Base-by-base conservation (phyloP, 2,888 invertebrate species). In the Idaea aversata region DNA sequence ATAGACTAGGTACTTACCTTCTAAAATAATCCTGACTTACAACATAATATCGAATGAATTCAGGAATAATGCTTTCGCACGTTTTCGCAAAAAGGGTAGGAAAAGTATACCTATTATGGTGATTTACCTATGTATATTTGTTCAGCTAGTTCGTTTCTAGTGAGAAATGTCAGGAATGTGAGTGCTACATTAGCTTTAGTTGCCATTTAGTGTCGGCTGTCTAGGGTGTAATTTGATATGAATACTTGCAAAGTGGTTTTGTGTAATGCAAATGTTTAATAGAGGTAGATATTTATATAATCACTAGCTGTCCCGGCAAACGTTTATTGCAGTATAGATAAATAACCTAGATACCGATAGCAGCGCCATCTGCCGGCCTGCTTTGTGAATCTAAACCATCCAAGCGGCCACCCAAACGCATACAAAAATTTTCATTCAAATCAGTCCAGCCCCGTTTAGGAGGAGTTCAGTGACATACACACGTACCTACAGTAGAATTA, bases 161-260 rank as follows among this genome's bases (percentile, higher is more conserved):
- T 15, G 25, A 63, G 57, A 75, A 73, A 13, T 47, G 10, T 13
- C 47, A 47, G 47, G 10, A 47, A 47, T 47, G 47, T 2, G 47
- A 47, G 47, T 7, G 47, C 47, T 47, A 47, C 47, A 47, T 47
- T 47, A 47, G 47, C 47, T 47, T 47, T 47, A 47, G 47, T 47
- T 47, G 47, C 47, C 47, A 47, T 47, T 47, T 47, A 47, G 47
- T 47, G 47, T 59, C 15, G 34, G 34, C 15, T 47, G 34, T 25
- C 4, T n/a, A 35, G 15, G 25, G 16, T n/a, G 57, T 13, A 5
- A 70, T 66, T 47, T 47, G 47, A 47, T 47, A 47, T 47, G 47
- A 47, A 47, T 47, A 47, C 47, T 47, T 47, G 47, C 47, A 47
- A 47, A 47, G 47, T 47, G 47, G 47, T 47, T 47, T 47, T 47